Percentiles rank a stretch among this genome's conserved stretches.
Conservation (phyloP, 2,797 vertebrate genomes). For the Tragelaphus eurycerus region DNA sequence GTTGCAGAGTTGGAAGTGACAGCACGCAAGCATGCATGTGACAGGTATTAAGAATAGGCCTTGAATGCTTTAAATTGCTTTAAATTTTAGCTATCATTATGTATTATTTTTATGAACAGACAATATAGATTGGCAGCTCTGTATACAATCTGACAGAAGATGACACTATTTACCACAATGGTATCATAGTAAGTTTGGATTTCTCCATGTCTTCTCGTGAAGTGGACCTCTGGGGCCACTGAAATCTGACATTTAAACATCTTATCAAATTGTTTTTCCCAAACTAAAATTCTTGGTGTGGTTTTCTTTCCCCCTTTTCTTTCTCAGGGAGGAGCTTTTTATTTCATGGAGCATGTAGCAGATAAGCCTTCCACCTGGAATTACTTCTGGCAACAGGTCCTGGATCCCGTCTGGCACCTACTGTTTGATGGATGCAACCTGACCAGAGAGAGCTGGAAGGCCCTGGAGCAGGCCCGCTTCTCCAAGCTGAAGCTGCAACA, state of each 20-base stretch:
- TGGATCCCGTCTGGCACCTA: constrained; percentile 87
- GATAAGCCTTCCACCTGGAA: constrained; percentile 78
- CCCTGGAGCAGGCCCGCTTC: constrained; percentile 88
- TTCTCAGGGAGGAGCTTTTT: constrained; percentile 83
- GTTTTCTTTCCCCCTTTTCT: background rate
- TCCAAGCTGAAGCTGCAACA: constrained; percentile 87
- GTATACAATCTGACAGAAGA: background rate
- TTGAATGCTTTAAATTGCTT: background rate
- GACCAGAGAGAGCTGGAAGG: constrained; percentile 86
- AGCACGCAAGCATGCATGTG: background rate
- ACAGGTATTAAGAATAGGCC: background rate
- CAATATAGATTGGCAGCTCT: background rate
- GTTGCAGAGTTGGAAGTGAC: background rate
- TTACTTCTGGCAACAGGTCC: constrained; percentile 90
- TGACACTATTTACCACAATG: background rate
- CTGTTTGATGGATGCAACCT: constrained; percentile 87
- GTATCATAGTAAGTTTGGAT: background rate
- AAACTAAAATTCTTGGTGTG: background rate
- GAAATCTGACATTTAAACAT: background rate
- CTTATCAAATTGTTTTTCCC: background rate
- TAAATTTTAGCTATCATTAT: background rate
- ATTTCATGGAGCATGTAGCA: constrained; percentile 84
- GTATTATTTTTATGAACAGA: background rate
- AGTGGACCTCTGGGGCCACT: background rate
- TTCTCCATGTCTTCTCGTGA: background rate